A percentile compares a stretch with the other conserved stretches of the same genome.
Evolutionary conservation across 2,888 invertebrate genomes (phyloP).

Genomic region (Lasioglossum figueresi): DNA sequence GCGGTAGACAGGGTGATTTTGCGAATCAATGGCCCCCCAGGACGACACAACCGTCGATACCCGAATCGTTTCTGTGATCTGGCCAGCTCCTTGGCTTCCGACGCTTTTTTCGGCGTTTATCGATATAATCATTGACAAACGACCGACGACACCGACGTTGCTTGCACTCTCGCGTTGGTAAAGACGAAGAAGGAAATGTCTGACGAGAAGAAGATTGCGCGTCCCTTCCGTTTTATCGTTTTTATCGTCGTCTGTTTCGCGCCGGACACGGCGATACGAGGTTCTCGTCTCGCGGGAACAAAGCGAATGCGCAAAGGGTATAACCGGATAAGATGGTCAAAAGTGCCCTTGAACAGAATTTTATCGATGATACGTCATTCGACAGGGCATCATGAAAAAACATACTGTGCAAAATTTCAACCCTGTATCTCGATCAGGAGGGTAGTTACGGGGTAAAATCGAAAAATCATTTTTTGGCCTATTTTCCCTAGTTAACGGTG

Average conservation of each 20-base stretch:
- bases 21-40: conserved; percentile 29
- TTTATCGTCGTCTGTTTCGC: conserved; percentile 18
- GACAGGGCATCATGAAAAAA: no score
- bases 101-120: conserved; percentile 53
- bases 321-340: no score
- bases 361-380: no score
- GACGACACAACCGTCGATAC: conserved; percentile 37
- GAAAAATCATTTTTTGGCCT: no score
- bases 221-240: conserved; percentile 37
- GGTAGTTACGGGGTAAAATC: no score
- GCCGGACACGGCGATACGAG: background rate
- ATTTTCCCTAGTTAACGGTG: no score
- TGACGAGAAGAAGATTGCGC: conserved; percentile 53
- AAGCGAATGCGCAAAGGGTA: background rate
- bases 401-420: no score
- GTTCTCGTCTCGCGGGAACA: background rate
- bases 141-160: conserved; percentile 50
- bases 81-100: conserved; percentile 56
- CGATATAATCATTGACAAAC: conserved; percentile 50
- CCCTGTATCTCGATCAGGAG: no score
- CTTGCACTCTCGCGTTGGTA: conserved; percentile 51
- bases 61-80: conserved; percentile 34
- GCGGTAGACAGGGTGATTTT: background rate
- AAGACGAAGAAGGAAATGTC: conserved; percentile 51
- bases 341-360: no score